These are phyloP conservation scores for Darwinula stevensoni DNA, from an alignment of 2,888 invertebrate species.

Conservation along the genomic window DNA sequence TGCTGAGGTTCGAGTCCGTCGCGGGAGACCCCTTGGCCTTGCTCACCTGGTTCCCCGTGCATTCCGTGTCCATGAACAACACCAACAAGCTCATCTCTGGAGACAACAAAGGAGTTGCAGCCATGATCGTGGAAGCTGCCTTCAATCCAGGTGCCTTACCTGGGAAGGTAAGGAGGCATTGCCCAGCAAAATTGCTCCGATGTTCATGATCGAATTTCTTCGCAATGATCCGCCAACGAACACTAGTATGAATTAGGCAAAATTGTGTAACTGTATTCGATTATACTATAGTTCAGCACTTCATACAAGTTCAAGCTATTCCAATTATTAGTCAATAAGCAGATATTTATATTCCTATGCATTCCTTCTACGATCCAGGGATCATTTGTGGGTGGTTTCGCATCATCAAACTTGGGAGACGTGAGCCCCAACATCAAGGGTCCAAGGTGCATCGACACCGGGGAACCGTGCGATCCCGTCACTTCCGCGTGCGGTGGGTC, in stretches of 20 bases:
- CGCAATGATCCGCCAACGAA: too few species aligned
- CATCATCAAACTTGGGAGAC: constrained; percentile 69
- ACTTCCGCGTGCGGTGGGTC: constrained; percentile 35
- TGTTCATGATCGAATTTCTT: too few species aligned
- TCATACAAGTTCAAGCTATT: not conserved
- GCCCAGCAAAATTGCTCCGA: too few species aligned
- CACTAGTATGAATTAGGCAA: too few species aligned
- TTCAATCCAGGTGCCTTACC: constrained; percentile 32
- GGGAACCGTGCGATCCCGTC: constrained; percentile 37
- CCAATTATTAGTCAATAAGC: not conserved
- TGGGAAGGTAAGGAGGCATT: constrained; percentile 33
- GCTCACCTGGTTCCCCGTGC: constrained; percentile 80
- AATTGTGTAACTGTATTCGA: too few species aligned
- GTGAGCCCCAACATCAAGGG: constrained; percentile 71
- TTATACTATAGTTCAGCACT: not conserved
- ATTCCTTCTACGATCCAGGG: constrained; percentile 30
- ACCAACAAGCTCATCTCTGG: constrained; percentile 57
- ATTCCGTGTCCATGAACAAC: constrained; percentile 84
- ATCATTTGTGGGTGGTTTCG: constrained; percentile 61
- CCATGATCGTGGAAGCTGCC: constrained; percentile 46
- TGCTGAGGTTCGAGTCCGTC: constrained; percentile 37
- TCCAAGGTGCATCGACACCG: constrained; percentile 43
- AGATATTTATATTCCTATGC: too few species aligned
- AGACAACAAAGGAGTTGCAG: constrained; percentile 75
- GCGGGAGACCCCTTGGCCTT: constrained; percentile 32